Evolutionary conservation across 1,140 invertebrate genomes (phyloP), one percentile per base, ranked within the genome.

Genomic region (Drosophila parabipectinata): DNA sequence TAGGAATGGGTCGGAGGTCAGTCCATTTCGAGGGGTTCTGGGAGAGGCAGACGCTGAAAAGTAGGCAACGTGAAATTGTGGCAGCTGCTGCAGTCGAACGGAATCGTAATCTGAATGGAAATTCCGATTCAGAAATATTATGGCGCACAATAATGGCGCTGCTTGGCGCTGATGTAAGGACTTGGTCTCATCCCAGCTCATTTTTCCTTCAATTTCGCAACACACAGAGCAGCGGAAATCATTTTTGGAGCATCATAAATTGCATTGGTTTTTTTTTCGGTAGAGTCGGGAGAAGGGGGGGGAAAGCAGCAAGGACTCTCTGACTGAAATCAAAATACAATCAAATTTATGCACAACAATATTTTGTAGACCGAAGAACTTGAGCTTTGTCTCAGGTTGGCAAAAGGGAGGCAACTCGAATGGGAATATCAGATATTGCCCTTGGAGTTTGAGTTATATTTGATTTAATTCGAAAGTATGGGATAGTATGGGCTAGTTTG

Each of bases 261-360:
- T 71, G 67, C 64, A 48, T 71, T n/a, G 41, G 15, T 34, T 67
- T 66, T 30, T n/a, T n/a, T 14, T 6, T 28, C 4, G 5, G 5
- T 18, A 21, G 21, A 21, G 18, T 44, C 4, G 39, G 39, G 4
- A 18, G 10, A 21, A 9, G 8, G 18, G 1, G 5, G 6, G 14
- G 24, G 10, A 7, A 58, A 0, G 1, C 32, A 32, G 32, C 2
- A 24, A 32, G 30, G 56, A 15, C 41, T 44, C 14, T 2, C 48
- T 44, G 51, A 75, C 53, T 74, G 53, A 75, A 75, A 66, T 66
- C 60, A 52, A 67, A 75, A 67, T 75, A 39, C 54, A 75, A 75
- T 75, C 53, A 75, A 75, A 58, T 75, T 75, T 75, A 66, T 75
- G 72, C 72, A 67, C 53, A 75, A 69, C 44, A 71, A 69, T 71